Base-by-base conservation (phyloP, 2,888 invertebrate genomes). In the Andrena chrysosceles region DNA sequence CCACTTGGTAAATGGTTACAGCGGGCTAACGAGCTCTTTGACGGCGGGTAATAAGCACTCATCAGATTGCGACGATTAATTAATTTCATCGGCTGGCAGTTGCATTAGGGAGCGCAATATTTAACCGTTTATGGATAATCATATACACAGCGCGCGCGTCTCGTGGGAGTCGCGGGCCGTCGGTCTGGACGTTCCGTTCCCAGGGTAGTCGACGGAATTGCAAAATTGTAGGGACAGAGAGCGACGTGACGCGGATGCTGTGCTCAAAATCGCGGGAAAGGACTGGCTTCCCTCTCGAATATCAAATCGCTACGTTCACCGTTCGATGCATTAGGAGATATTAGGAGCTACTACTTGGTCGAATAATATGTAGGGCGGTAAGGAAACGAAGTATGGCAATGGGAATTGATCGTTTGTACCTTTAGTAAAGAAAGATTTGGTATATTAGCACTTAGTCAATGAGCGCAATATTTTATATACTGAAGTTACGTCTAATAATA, bases 111-210 rank as follows among this genome's bases (percentile, higher is more conserved):
- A 7, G 56, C n/a, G 83, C 59, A 69, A 87, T 80, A 81, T 85
- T 83, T 78, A 81, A 54, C 83, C 89, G 29, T 88, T 82, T 88
- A 85, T 62, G 72, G 85, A 74, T 85, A 83, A 85, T 83, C 69
- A 52, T 86, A 82, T 82, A 83, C 74, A 75, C 62, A 20, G 31
- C 54, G 59, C 54, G 59, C 23, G 49, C 20, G 78, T 85, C 87
- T 83, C 85, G 75, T 79, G 83, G 77, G 77, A 87, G 74, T 82
- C 67, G 63, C 52, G 73, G 42, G 33, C 69, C 76, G 67, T 63
- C 60, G 77, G 60, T 71, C 78, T 63, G 54, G 63, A 79, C 66
- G 59, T 72, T 52, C 48, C 80, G 73, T 88, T 77, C 78, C 74
- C 80, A 77, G 73, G 66, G 62, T 75, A 72, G 16, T 59, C 52